Conservation (phyloP, 2,888 invertebrate genomes). For the Malachius bipustulatus region DNA sequence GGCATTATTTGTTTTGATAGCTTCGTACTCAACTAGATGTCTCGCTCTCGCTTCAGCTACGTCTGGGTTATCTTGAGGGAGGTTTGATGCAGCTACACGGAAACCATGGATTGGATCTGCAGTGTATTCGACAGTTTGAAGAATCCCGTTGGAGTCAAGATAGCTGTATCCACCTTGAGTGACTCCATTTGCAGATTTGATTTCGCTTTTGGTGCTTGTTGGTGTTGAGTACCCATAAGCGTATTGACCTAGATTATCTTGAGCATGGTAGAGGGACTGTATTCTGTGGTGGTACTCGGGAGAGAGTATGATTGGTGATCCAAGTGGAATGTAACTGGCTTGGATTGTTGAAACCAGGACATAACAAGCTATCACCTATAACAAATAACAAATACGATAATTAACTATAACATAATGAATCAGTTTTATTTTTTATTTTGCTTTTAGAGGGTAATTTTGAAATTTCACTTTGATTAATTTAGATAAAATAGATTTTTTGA, state of each 20-base stretch:
- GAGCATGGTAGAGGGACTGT: conserved; percentile 40
- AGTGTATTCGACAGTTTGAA: conserved; percentile 52
- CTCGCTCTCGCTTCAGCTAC: conserved; percentile 32
- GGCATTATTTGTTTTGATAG: conserved; percentile 28
- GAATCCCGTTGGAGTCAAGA: conserved; percentile 51
- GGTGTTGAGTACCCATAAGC: conserved; percentile 53
- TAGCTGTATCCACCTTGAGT: conserved; percentile 57
- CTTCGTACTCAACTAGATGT: conserved; percentile 30
- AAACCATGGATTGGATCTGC: conserved; percentile 53
- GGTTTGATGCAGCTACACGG: conserved; percentile 53
- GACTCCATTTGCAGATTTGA: conserved; percentile 47
- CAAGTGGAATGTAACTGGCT: too few relatives aligned
- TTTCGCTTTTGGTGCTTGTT: conserved; percentile 52
- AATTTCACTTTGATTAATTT: too few relatives aligned
- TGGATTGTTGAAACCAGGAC: too few relatives aligned
- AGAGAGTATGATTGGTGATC: too few relatives aligned
- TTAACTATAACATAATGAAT: too few relatives aligned
- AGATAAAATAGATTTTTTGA: too few relatives aligned
- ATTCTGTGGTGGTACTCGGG: conserved; percentile 35
- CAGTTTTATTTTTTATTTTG: too few relatives aligned
- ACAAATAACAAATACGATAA: too few relatives aligned
- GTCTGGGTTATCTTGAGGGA: conserved; percentile 40
- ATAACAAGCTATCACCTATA: too few relatives aligned
- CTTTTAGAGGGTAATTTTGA: too few relatives aligned
- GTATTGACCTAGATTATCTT: conserved; percentile 46